Evolutionary conservation across 2,113 vertebrate genomes (phyloP).

Genomic region (Sprattus sprattus): DNA sequence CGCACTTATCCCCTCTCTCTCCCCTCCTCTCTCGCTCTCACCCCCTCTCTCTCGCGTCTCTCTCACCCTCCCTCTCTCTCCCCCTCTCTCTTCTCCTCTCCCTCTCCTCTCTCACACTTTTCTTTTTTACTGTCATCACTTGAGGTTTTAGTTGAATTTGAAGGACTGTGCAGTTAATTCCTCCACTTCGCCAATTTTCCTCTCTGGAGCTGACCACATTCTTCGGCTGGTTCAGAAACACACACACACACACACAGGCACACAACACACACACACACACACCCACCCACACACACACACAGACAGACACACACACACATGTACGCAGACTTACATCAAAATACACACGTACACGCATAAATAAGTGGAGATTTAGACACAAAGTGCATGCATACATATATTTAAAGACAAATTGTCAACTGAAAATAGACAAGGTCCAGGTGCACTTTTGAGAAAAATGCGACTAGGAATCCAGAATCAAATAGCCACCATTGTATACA

Average conservation of each 20-base stretch:
- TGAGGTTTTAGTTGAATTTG: conserved; percentile 55
- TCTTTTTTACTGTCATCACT: conserved; percentile 54
- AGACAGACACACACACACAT: not conserved
- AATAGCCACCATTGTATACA: no score
- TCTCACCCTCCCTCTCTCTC: conserved; percentile 12
- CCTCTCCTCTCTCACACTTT: not conserved
- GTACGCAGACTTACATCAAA: no score
- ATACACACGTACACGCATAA: no score
- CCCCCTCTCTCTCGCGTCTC: conserved; percentile 55
- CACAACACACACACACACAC: conserved; percentile 4
- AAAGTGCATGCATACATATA: conserved; percentile 20
- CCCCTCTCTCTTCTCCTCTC: conserved; percentile 1
- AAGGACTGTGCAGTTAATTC: conserved; percentile 34
- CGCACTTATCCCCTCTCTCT: not conserved
- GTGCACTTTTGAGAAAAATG: no score
- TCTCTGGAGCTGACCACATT: conserved; percentile 32
- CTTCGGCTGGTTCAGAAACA: conserved; percentile 17
- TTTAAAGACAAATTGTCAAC: no score
- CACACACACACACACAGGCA: conserved; percentile 26
- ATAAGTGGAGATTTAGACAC: no score
- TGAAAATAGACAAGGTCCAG: no score
- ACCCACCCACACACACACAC: conserved; percentile 16
- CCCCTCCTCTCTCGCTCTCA: not conserved
- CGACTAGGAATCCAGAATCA: no score
- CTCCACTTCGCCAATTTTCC: conserved; percentile 33